Conservation (phyloP, 2,797 vertebrate species). For the Heterohyrax brucei region DNA sequence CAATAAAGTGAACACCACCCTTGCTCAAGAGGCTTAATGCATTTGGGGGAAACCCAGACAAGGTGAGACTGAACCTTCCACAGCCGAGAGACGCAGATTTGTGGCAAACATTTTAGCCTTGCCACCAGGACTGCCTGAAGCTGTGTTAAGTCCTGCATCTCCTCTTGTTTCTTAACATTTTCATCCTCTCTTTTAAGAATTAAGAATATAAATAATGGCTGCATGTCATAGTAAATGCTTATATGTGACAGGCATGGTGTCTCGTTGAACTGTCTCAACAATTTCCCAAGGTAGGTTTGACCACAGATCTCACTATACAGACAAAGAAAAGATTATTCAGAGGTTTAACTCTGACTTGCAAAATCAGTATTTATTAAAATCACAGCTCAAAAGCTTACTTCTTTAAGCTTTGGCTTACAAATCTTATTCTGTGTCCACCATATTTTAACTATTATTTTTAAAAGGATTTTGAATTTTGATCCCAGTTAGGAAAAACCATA, state of each 20-base stretch:
- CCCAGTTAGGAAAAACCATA: slow-evolving; percentile 13
- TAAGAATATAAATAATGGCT: neutral
- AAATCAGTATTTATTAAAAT: slow-evolving; percentile 59
- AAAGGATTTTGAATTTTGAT: slow-evolving; percentile 54
- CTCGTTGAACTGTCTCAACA: neutral
- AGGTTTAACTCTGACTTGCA: slow-evolving; percentile 59
- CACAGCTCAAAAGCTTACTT: neutral
- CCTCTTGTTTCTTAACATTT: neutral
- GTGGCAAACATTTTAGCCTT: neutral
- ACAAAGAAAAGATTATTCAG: slow-evolving; percentile 17
- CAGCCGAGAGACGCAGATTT: neutral
- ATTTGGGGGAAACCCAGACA: neutral
- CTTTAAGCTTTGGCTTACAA: slow-evolving; percentile 33
- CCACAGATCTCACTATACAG: slow-evolving; percentile 58
- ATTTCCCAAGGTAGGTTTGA: neutral
- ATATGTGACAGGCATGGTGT: neutral
- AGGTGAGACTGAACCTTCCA: neutral
- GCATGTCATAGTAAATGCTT: neutral
- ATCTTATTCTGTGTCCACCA: neutral
- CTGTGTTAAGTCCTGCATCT: neutral
- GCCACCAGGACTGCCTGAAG: neutral
- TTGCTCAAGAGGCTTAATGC: neutral
- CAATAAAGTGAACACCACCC: neutral
- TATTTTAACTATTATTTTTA: slow-evolving; percentile 55
- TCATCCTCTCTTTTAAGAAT: neutral